phyloP scores from a whole-genome alignment of 2,113 vertebrate genomes.

The Etheostoma cragini region DNA sequence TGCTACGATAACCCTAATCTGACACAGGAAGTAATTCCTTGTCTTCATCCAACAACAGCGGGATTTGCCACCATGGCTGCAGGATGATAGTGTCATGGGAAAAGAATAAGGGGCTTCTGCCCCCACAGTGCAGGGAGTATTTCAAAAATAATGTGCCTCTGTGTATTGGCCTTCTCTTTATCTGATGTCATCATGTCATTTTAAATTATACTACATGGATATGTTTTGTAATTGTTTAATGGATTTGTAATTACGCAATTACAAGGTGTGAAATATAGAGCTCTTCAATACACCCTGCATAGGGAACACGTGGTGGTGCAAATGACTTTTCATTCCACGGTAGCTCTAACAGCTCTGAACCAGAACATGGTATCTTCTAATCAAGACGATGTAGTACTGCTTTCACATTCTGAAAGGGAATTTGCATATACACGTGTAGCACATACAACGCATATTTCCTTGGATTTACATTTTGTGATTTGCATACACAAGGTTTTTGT shows the following conservation, averaged over 20 bases:
- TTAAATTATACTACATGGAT: slow-evolving; percentile 57
- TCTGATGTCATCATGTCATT: slow-evolving; percentile 46
- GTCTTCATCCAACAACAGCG: slow-evolving; percentile 69
- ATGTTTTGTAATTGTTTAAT: slow-evolving; percentile 63
- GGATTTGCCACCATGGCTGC: slow-evolving; percentile 75
- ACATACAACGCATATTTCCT: neutral
- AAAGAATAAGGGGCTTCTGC: slow-evolving; percentile 72
- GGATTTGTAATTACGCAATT: slow-evolving; percentile 65
- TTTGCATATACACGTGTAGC: neutral
- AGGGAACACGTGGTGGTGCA: neutral
- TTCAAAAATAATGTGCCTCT: slow-evolving; percentile 53
- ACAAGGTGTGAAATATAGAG: slow-evolving; percentile 48
- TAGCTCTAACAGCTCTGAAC: neutral
- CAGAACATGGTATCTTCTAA: neutral
- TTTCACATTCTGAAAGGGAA: neutral
- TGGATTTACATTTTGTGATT: neutral
- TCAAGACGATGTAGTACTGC: neutral
- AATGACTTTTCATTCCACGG: neutral
- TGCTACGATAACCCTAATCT: slow-evolving; percentile 76
- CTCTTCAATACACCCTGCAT: neutral
- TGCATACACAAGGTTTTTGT: neutral
- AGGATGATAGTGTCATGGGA: slow-evolving; percentile 72
- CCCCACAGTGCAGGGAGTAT: slow-evolving; percentile 67
- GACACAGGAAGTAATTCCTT: slow-evolving; percentile 79
- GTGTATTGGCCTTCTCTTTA: slow-evolving; percentile 52